Evolutionary conservation across 2,888 invertebrate species (phyloP), one percentile per base, ranked within the genome.

Genomic region (Apamea crenata): DNA sequence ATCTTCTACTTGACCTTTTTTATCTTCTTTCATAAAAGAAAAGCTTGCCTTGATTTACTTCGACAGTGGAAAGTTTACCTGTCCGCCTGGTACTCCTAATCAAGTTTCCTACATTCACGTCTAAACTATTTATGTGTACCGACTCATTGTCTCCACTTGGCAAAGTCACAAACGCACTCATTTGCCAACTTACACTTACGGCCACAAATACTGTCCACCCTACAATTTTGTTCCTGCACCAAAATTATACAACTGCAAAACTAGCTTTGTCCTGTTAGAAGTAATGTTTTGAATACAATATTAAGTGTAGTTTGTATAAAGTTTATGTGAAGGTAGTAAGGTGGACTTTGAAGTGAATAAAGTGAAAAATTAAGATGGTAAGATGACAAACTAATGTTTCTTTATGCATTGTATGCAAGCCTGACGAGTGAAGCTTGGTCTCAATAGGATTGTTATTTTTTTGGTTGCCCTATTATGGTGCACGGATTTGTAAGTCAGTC

Each of bases 71-170:
- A 66, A 65, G 44, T 61, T 44, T 5, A 79, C 71, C 40, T 36
- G 66, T 82, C 80, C 77, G 29, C 6, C 21, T 16, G 8, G 5
- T 14, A 79, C 12, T 40, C 47, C 73, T 73, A 72, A 81, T 87
- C 72, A 87, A 83, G 77, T 70, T 91, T 92, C 83, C 29, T 84
- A 90, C 88, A 88, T 93, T 91, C 79, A 84, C 74, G 87, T 72
- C 78, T 85, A 85, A 90, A 91, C 89, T 91, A 90, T 92, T 93
- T 91, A 92, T 89, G 90, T 90, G 82, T 88, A 91, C 90, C 87
- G 82, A 87, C 91, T 91, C 90, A 92, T 93, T 93, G 93, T 93
- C 90, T 93, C 84, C 90, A 91, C 93, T 93, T 93, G 93, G 93
- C 92, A 91, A 90, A 91, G 90, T 89, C 90, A 91, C 92, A 92